Conservation (phyloP, 1,140 invertebrate genomes). For the Lepidotrigona ventralis region DNA sequence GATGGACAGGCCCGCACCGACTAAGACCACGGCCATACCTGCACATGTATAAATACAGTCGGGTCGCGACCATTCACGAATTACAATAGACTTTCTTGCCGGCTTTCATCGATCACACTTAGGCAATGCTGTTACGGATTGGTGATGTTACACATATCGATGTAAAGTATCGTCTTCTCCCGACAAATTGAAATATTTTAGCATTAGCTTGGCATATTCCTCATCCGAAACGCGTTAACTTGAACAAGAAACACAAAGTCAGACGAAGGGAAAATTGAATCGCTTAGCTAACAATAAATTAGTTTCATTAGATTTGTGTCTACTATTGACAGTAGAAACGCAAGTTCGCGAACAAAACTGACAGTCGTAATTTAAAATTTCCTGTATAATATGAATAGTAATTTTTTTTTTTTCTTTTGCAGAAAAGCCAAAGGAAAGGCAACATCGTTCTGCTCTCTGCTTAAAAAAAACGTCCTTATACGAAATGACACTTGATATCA, state of each 20-base stretch:
- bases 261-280: no score
- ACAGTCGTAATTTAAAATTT: not conserved
- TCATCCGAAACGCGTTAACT: not conserved
- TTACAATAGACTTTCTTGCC: conserved; percentile 81
- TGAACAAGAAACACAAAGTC: not conserved
- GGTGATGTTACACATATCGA: conserved; percentile 74
- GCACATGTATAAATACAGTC: conserved; percentile 80
- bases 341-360: not conserved
- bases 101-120: conserved; percentile 79
- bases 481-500: conserved; percentile 33
- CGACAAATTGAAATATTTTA: conserved; percentile 15
- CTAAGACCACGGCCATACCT: conserved; percentile 74
- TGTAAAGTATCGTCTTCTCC: conserved; percentile 52
- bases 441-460: conserved; percentile 36
- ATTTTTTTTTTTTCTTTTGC: conserved; percentile 11
- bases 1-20: conserved; percentile 71
- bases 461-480: conserved; percentile 2
- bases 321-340: no score
- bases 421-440: conserved; percentile 2
- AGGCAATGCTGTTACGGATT: conserved; percentile 77
- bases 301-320: not conserved
- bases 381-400: no score
- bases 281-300: not conserved
- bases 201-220: not conserved
- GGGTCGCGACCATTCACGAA: conserved; percentile 78